Evolutionary conservation across 2,888 invertebrate genomes (phyloP).

Genomic region (Polia nebulosa): DNA sequence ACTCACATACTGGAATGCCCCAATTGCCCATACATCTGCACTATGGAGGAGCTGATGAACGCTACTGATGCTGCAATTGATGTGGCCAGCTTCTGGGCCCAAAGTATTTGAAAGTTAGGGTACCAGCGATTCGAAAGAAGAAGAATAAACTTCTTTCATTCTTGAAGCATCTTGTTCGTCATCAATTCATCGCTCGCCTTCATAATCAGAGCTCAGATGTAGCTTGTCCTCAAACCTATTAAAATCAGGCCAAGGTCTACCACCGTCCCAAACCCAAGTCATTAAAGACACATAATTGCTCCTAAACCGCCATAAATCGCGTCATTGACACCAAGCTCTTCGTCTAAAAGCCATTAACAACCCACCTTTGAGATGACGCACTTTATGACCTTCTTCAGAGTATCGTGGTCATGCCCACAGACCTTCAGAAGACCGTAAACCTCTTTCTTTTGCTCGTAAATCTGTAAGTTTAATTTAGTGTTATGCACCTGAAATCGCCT

Average conservation of each 20-base stretch:
- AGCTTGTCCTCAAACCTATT: constrained; percentile 3
- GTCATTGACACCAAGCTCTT: constrained; percentile 22
- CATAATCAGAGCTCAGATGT: background rate
- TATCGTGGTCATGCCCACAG: constrained; percentile 87
- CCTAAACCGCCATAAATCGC: constrained; percentile 16
- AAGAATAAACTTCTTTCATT: no score
- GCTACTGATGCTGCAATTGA: no score
- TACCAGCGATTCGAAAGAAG: no score
- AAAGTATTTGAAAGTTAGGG: no score
- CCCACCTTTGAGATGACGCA: constrained; percentile 88
- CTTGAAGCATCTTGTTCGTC: background rate
- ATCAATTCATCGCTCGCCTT: background rate
- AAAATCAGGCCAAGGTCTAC: constrained; percentile 21
- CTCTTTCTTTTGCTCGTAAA: constrained; percentile 81
- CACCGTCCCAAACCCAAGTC: constrained; percentile 2
- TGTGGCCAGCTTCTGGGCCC: no score
- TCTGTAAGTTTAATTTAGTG: constrained; percentile 74
- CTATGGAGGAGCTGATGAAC: no score
- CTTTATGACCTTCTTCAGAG: constrained; percentile 87
- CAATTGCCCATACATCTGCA: no score
- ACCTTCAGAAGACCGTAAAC: constrained; percentile 82
- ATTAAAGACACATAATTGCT: constrained; percentile 36
- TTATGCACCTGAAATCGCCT: constrained; percentile 34
- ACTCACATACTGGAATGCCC: no score
- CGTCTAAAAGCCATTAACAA: constrained; percentile 24